Base-by-base conservation (phyloP, 2,888 invertebrate genomes). In the Harpalus rubripes region DNA sequence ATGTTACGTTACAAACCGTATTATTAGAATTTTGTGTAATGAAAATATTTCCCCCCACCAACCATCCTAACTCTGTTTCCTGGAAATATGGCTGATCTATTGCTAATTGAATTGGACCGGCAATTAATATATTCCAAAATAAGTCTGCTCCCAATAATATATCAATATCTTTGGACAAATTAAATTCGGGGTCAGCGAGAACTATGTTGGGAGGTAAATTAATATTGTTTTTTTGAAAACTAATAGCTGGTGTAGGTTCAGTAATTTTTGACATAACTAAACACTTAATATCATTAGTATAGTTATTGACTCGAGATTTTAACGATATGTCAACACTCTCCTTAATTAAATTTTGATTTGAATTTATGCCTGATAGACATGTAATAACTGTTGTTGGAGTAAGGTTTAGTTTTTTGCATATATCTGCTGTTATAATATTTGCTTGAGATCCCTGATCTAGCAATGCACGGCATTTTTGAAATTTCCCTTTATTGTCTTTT, bases 121-220 rank as follows among this genome's bases (percentile, higher is more conserved):
- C 32, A 32, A 68, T 39, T 68, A 39, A 68, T 16, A 68, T n/a
- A n/a, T 15, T 68, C 63, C 26, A 18, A 63, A 22, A 63, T 63
- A 63, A 4, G 5, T 63, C 63, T 0, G 26, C 18, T 8, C 63
- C 26, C 18, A 32, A 26, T 63, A 63, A 63, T n/a, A 63, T 8
- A 18, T 63, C 63, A 10, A 63, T 63, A 3, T 63, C 63, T 18
- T 63, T 18, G 16, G 63, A 8, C 1, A 39, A 16, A 39, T 68
- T 7, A 41, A 68, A 68, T 39, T 68, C 68, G 7, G 68, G 68
- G n/a, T 39, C 68, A 39, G 68, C 32, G 15, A 68, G 15, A 12
- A 15, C n/a, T 68, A 32, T 68, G 1, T 68, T 68, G 32, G 68
- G 32, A 39, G 68, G 68, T 68, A 68, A 1, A n/a, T 16, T 68